These are phyloP conservation scores for Drosophila vallismaia DNA, from an alignment of 2,888 invertebrate species.

Conservation along the genomic window DNA sequence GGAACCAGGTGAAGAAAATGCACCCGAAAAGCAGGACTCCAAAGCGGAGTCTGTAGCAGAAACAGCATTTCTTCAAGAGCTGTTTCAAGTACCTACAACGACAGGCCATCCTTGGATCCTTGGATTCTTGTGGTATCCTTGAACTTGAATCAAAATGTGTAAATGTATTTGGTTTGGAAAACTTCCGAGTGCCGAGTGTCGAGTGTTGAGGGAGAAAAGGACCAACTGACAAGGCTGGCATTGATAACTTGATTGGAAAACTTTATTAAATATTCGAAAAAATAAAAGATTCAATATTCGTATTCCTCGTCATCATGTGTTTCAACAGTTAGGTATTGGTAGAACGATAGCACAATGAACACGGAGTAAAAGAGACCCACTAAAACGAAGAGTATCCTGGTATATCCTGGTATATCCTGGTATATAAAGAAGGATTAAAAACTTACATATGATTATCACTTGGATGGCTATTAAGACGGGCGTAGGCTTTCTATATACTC, in stretches of 20 bases:
- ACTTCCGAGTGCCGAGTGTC: too few relatives aligned
- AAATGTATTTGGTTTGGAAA: not conserved
- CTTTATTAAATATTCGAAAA: slow-evolving; percentile 2
- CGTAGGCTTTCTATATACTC: not conserved
- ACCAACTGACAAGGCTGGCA: not conserved
- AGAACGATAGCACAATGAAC: slow-evolving; percentile 30
- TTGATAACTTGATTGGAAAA: slow-evolving; percentile 8
- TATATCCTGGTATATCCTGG: not conserved
- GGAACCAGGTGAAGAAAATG: slow-evolving; percentile 60
- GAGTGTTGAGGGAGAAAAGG: too few relatives aligned
- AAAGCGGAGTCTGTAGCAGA: slow-evolving; percentile 49
- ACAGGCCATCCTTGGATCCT: slow-evolving; percentile 54
- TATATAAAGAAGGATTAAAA: not conserved
- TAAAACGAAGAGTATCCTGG: too few relatives aligned
- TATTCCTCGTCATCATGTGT: not conserved
- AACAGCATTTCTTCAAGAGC: slow-evolving; percentile 54
- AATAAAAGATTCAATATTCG: not conserved
- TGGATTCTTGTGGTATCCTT: not conserved
- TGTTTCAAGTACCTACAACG: slow-evolving; percentile 55
- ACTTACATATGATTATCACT: slow-evolving; percentile 15
- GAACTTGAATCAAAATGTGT: not conserved
- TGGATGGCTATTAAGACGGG: slow-evolving; percentile 4
- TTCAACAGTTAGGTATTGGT: slow-evolving; percentile 2
- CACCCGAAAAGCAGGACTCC: slow-evolving; percentile 59
- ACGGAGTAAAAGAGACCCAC: slow-evolving; percentile 26